Base-by-base conservation (phyloP, 2,113 vertebrate species). In the Rhinichthys klamathensis region DNA sequence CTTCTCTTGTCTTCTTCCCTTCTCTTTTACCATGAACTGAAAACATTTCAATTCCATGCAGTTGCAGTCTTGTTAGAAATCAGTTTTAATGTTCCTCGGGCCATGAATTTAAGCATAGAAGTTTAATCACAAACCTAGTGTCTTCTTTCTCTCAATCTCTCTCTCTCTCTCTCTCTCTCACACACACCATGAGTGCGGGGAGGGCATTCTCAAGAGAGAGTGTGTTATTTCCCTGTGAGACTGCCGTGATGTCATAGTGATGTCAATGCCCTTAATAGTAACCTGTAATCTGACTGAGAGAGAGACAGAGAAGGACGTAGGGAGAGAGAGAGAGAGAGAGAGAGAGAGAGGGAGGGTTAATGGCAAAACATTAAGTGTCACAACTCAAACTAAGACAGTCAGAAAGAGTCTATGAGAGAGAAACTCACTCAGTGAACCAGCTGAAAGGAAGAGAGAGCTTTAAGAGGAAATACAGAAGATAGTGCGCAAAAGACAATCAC, bases 211-310 rank as follows among this genome's bases (percentile, higher is more conserved):
- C 91, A 89, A 92, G 91, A 92, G 91, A 69, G 85, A 84, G 89
- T 94, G 91, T 93, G 94, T 93, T 94, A 95, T 96, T 96, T 95
- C 96, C 92, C 93, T 94, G 92, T 92, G 94, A 93, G 94, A 92
- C 91, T 94, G 92, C 91, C 93, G 93, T 98, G 98, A 98, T 94
- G 96, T 99, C 97, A 98, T 77, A 91, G 93, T 98, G 97, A 98
- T 96, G 97, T 97, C 96, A 98, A 91, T 96, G 92, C 93, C 95
- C 91, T 93, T 95, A 93, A 95, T 95, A 96, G 94, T 96, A 95
- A 95, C 95, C 94, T 91, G 89, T 96, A 95, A 95, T 95, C 94
- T 91, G 89, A 90, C 90, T 73, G 89, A 85, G 85, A 73, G 85
- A 90, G 90, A 75, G 79, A 83, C n/a, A n/a, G 76, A 25, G 79